Percentiles rank a stretch among this genome's conserved stretches.
phyloP scores from a whole-genome alignment of 2,797 vertebrate genomes.

The Gouania willdenowi region DNA sequence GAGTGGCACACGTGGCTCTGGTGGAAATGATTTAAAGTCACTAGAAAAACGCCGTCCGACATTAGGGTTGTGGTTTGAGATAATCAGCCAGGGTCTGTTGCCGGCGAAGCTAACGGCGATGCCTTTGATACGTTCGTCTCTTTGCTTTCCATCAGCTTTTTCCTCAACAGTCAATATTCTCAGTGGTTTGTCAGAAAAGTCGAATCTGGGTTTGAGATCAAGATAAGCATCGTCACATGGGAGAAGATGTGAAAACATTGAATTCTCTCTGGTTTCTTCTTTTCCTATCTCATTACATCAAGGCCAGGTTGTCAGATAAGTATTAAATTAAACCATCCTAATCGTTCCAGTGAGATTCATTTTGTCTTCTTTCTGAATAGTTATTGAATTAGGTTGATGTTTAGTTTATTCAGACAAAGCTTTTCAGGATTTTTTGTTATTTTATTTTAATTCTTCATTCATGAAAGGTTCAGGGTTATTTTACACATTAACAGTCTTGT shows the following conservation, averaged over 20 bases:
- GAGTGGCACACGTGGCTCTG: conserved; percentile 9
- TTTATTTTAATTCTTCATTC: too few species aligned
- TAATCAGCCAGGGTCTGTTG: background rate
- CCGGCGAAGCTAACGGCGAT: conserved; percentile 6
- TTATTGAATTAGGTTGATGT: too few species aligned
- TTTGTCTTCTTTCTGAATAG: too few species aligned
- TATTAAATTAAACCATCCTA: background rate
- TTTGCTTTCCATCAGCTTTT: background rate
- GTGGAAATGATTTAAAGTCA: conserved; percentile 20
- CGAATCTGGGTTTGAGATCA: background rate
- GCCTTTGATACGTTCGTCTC: conserved; percentile 11
- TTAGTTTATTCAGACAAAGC: too few species aligned
- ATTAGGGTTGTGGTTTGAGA: conserved; percentile 1
- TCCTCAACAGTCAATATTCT: conserved; percentile 4
- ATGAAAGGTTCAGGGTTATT: too few species aligned
- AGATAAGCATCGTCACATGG: background rate
- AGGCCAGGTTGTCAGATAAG: too few species aligned
- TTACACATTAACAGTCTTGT: too few species aligned
- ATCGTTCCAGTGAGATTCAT: too few species aligned
- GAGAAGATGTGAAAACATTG: background rate
- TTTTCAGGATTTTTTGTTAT: too few species aligned
- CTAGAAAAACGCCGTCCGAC: background rate
- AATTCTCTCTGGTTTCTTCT: background rate
- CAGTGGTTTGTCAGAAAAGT: background rate
- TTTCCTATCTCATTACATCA: background rate